phyloP scores from a whole-genome alignment of 2,113 vertebrate species.

The Struthio camelus region DNA sequence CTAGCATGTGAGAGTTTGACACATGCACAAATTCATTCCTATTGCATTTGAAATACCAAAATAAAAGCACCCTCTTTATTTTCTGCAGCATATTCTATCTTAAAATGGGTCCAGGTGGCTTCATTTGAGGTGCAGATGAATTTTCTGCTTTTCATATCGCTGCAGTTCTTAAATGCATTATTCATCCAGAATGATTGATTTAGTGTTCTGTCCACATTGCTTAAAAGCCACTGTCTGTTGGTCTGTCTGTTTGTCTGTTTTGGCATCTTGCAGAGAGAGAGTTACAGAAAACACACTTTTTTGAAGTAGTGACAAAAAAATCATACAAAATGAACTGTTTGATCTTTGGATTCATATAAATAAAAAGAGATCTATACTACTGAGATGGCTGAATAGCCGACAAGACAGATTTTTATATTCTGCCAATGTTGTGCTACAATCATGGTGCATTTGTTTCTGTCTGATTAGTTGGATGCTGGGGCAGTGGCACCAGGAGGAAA shows the following conservation, averaged over 20 bases:
- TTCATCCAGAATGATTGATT: conserved; percentile 28
- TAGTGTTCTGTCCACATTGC: conserved; percentile 28
- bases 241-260: conserved; percentile 1
- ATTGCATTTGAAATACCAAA: conserved; percentile 34
- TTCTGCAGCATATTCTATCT: not conserved
- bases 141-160: not conserved
- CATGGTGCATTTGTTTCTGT: conserved; percentile 2
- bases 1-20: not conserved
- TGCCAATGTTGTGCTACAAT: conserved; percentile 25
- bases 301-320: not conserved
- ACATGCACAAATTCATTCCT: not conserved
- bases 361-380: not conserved
- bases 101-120: not conserved
- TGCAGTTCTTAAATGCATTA: conserved; percentile 45
- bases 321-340: not conserved
- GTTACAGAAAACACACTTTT: not conserved
- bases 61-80: conserved; percentile 6
- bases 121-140: not conserved
- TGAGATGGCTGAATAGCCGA: not conserved
- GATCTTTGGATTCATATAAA: conserved; percentile 19
- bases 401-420: conserved; percentile 36
- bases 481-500: conserved; percentile 11
- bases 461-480: conserved; percentile 24
- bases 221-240: not conserved
- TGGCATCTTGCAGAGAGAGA: not conserved